Evolutionary conservation across 2,113 vertebrate species (phyloP).

Genomic region (Pterocles orientalis): DNA sequence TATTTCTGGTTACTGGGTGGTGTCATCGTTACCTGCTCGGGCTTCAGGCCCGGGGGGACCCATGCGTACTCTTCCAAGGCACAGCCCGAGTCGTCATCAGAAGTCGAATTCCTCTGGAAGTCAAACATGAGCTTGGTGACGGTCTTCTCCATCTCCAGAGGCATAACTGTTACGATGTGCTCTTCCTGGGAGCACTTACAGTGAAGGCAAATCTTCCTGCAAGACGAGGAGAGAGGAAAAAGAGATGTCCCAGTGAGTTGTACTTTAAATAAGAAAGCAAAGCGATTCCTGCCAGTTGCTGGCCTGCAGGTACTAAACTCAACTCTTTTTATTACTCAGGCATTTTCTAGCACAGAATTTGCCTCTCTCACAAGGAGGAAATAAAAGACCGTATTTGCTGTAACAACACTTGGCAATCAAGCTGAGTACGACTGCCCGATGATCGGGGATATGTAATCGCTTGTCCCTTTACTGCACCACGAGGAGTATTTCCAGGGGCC

Average conservation of each 20-base stretch:
- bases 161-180: slow-evolving; percentile 94
- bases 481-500: background rate
- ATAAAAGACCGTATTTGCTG: slow-evolving; percentile 19
- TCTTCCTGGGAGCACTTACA: slow-evolving; percentile 98
- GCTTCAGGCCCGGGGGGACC: slow-evolving; percentile 96
- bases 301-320: slow-evolving; percentile 33
- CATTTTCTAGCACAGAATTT: background rate
- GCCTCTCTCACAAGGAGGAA: background rate
- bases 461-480: background rate
- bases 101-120: slow-evolving; percentile 99
- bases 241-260: background rate
- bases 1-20: background rate
- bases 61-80: slow-evolving; percentile 97
- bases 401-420: slow-evolving; percentile 1
- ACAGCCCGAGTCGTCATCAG: slow-evolving; percentile 95
- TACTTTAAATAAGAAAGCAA: background rate
- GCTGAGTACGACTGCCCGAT: background rate
- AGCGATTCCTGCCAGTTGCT: background rate
- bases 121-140: slow-evolving; percentile 99
- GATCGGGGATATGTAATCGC: background rate
- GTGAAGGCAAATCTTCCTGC: slow-evolving; percentile 97
- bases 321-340: background rate
- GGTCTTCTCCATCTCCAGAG: slow-evolving; percentile 99
- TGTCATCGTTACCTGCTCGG: slow-evolving; percentile 87
- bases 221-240: slow-evolving; percentile 5